Evolutionary conservation across 2,113 vertebrate species (phyloP).

Genomic region (Myotis lucifugus): DNA sequence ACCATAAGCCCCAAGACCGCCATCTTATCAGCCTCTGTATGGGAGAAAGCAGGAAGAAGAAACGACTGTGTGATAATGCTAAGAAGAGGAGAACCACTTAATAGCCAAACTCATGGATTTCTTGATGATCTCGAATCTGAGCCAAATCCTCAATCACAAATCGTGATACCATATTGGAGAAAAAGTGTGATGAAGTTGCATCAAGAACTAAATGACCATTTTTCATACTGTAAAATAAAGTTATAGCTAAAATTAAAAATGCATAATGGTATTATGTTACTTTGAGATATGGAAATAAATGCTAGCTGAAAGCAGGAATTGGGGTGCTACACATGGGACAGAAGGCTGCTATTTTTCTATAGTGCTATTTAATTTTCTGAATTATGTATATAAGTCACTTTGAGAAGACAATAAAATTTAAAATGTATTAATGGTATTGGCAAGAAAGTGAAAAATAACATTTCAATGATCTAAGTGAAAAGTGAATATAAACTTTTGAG

Average conservation of each 20-base stretch:
- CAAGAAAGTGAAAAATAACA: slow-evolving; percentile 26
- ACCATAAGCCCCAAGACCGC: not conserved
- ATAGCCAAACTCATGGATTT: not conserved
- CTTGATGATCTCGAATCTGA: not conserved
- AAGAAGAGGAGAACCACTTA: not conserved
- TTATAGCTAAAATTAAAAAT: not conserved
- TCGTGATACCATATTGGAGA: not conserved
- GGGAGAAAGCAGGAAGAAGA: not conserved
- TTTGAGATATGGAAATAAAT: not conserved
- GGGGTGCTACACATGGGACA: not conserved
- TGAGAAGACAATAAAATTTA: not conserved
- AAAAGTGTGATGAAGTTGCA: not conserved
- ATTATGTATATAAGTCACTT: not conserved
- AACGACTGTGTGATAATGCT: not conserved
- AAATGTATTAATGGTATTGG: slow-evolving; percentile 5
- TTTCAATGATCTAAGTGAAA: slow-evolving; percentile 38
- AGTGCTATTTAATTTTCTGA: slow-evolving; percentile 19
- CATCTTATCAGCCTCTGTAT: not conserved
- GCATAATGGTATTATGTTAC: not conserved
- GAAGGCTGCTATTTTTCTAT: not conserved
- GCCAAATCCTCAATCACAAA: not conserved
- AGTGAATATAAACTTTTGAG: not conserved
- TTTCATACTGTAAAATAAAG: not conserved
- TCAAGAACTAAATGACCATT: not conserved
- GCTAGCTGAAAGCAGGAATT: not conserved